Conservation (phyloP, 2,888 invertebrate species). For the Agrotis exclamationis region DNA sequence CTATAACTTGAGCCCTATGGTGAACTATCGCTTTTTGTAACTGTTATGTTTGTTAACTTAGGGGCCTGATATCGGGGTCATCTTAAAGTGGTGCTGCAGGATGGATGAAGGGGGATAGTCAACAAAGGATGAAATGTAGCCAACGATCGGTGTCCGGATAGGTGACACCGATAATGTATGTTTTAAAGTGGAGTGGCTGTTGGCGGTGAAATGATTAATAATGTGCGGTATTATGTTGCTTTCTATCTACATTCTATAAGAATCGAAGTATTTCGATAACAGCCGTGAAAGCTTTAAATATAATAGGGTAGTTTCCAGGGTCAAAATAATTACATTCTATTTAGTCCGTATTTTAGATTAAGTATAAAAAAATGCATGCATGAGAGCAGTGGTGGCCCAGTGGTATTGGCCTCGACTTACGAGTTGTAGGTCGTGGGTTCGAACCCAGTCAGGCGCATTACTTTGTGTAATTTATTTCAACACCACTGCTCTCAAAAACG, state of each 20-base stretch:
- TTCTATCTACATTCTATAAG: background rate
- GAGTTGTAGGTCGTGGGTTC: no score
- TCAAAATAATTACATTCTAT: no score
- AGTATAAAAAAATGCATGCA: no score
- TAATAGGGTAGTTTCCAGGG: no score
- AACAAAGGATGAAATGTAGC: constrained; percentile 70
- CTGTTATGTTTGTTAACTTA: constrained; percentile 37
- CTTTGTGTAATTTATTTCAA: no score
- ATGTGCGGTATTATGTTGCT: background rate
- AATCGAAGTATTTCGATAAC: background rate
- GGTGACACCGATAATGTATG: constrained; percentile 44
- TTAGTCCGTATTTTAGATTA: no score
- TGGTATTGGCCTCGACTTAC: no score
- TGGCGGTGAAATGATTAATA: constrained; percentile 2
- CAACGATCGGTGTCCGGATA: constrained; percentile 47
- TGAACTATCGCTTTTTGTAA: constrained; percentile 49
- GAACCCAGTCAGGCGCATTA: no score
- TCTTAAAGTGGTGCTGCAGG: constrained; percentile 54
- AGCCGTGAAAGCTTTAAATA: no score
- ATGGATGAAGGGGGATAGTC: constrained; percentile 56
- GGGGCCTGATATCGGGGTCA: constrained; percentile 54
- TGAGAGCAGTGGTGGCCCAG: no score
- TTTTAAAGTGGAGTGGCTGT: constrained; percentile 31
- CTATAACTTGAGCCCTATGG: constrained; percentile 51
- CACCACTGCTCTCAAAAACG: no score